Evolutionary conservation across 2,888 invertebrate genomes (phyloP), one percentile per base, ranked within the genome.

Genomic region (Campoplex capitator): DNA sequence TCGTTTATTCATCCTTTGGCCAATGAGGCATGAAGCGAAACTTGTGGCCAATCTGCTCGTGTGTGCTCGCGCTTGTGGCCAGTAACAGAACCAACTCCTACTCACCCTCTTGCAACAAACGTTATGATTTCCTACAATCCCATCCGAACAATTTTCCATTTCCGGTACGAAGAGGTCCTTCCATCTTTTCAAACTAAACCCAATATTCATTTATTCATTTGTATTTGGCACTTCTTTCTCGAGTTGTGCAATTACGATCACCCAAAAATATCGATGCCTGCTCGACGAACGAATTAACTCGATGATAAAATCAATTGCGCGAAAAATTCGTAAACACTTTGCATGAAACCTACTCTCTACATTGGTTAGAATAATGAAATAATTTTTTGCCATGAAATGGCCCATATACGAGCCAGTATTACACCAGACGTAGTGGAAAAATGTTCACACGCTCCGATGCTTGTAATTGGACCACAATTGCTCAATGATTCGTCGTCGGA

Each of bases 21-120:
- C 86, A 83, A 83, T 80, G 86, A 86, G 86, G 76, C 83, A 86
- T 86, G 62, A 83, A 83, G 80, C 79, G 76, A 74, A 79, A 82
- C 76, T 77, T 83, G 65, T 56, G 48, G 70, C 71, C 80, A 74
- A 73, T 62, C 42, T 73, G 54, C 71, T 73, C 71, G 11, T 35
- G 38, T 65, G 56, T 62, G 75, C 74, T 65, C 77, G 77, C 58
- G 56, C 82, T 78, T 68, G 78, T 78, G 77, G 73, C 76, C 76
- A 62, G 73, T 76, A 77, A 68, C 77, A 78, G 73, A 51, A 45
- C 62, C 56, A 23, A 67, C 73, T 42, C 68, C 71, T 56, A 48
- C 54, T 73, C 23, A 32, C 35, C 76, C 48, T 16, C 28, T 23
- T 42, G 38, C 68, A 23, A 23, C 48, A n/a, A 56, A 48, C 45